phyloP scores from a whole-genome alignment of 2,113 vertebrate genomes.

The Protomyctophum bolini region DNA sequence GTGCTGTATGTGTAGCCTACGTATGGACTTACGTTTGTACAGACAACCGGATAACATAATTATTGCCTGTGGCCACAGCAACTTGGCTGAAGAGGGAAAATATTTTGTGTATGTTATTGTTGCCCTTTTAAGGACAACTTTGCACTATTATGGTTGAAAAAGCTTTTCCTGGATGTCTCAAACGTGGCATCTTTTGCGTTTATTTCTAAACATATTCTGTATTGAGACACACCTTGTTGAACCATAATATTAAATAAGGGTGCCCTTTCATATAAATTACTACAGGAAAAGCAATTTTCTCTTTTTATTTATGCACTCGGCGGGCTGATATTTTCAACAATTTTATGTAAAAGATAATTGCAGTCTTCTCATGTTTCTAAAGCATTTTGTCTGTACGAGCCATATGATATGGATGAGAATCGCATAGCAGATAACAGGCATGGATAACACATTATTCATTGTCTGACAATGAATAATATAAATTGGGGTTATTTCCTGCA shows the following conservation, averaged over 20 bases:
- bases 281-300: constrained; percentile 18
- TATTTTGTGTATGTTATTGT: no score
- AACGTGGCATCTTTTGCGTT: no score
- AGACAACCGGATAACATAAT: no score
- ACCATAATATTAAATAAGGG: not conserved
- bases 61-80: no score
- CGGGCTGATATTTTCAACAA: constrained; percentile 37
- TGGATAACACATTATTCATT: constrained; percentile 68
- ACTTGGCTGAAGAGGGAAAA: no score
- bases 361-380: constrained; percentile 29
- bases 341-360: constrained; percentile 18
- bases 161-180: no score
- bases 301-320: not conserved
- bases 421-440: constrained; percentile 60
- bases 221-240: no score
- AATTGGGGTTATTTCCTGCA: constrained; percentile 67
- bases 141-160: no score
- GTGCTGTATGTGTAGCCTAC: no score
- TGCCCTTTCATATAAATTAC: constrained; percentile 2
- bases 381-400: constrained; percentile 36
- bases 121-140: no score
- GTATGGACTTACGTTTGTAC: no score
- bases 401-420: constrained; percentile 65
- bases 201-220: no score
- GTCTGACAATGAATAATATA: constrained; percentile 64